A percentile compares a stretch with the other conserved stretches of the same genome.
Conservation (phyloP, 2,888 invertebrate genomes). For the Mantis religiosa region DNA sequence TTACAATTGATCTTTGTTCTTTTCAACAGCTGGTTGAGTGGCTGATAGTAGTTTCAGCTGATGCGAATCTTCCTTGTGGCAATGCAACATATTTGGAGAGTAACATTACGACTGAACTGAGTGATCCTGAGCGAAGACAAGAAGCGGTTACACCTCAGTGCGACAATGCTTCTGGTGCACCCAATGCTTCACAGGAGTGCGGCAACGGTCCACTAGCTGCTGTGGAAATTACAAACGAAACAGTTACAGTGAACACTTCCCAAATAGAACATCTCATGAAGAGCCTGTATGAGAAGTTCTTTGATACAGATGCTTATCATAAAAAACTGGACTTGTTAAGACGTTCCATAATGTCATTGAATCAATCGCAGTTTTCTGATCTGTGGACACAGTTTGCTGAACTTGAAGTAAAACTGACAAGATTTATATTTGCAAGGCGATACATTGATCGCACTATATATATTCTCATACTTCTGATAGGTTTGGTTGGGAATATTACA, state of each 20-base stretch:
- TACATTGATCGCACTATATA: neutral
- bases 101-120: neutral
- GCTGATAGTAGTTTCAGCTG: neutral
- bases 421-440: neutral
- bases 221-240: neutral
- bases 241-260: neutral
- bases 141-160: neutral
- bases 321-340: neutral
- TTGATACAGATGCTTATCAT: neutral
- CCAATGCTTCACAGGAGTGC: too few relatives aligned
- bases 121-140: neutral
- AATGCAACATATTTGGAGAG: neutral
- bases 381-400: neutral
- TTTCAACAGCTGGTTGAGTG: neutral
- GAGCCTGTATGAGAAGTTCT: neutral
- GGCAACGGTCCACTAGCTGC: neutral
- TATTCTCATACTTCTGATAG: neutral
- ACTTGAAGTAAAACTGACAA: neutral
- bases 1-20: neutral
- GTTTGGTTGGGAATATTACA: neutral
- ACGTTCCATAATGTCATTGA: neutral
- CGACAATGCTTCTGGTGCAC: too few relatives aligned
- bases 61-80: neutral
- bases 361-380: neutral
- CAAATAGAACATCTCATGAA: neutral